Evolutionary conservation across 2,888 invertebrate species (phyloP), one percentile per base, ranked within the genome.

Genomic region (Agrypnus murinus): DNA sequence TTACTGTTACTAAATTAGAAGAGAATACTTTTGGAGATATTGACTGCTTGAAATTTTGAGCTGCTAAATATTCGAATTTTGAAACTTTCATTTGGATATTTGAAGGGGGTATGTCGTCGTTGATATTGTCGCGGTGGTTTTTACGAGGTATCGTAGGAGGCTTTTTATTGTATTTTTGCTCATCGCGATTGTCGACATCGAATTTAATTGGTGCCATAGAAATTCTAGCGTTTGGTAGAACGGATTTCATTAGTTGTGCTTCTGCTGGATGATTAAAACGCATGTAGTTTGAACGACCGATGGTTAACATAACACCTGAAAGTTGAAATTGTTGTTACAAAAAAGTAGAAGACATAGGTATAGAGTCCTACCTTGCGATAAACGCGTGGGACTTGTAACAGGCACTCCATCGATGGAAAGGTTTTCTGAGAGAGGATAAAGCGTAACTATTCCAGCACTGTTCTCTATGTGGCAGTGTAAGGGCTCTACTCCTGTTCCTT

Each of bases 231-330:
- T 93, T 91, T 0, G 94, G 93, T 73, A 95, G 87, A 4, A 94
- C 93, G 0, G 95, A 93, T 85, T 94, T 95, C 89, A 96, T 93
- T 78, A 95, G 89, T 84, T 93, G 92, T 3, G 96, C 96, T 83
- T 96, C 95, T 62, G 93, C 93, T 0, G 97, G 97, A 85, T 96
- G 95, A 86, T 97, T 96, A 88, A 96, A 97, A 45, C 97, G 92
- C 85, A 97, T 91, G 86, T 95, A 95, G 86, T 95, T 96, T 60
- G 96, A 95, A 58, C 95, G 90, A 31, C 97, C 97, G 78, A 97
- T 92, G 60, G 95, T 95, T 74, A 97, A 87, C 94, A 96, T 96
- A 82, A 95, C 95, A 80, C 95, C 95, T 95, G 88, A 31, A 31
- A 48, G 19, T 17, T 17, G 7, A 14, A 12, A 3, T 7, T 5